Evolutionary conservation across 2,113 vertebrate species (phyloP).

Genomic region (Pterocles gutturalis): DNA sequence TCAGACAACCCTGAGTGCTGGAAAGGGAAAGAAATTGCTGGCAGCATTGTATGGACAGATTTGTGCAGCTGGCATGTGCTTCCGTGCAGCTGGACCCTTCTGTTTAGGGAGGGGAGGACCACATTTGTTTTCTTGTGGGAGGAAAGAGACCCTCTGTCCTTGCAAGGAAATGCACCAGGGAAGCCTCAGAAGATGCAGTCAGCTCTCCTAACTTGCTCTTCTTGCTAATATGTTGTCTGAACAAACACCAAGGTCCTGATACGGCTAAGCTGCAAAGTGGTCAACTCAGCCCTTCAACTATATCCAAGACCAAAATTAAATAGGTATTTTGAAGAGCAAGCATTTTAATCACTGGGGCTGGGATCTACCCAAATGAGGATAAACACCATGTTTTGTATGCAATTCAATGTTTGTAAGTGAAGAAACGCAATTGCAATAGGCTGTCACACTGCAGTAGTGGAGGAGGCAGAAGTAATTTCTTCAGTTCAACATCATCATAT

Average conservation of each 20-base stretch:
- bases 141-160: not conserved
- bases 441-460: not conserved
- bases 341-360: not conserved
- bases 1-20: not conserved
- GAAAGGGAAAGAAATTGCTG: conserved; percentile 23
- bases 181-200: not conserved
- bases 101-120: not conserved
- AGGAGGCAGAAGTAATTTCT: not conserved
- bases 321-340: not conserved
- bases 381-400: not conserved
- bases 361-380: not conserved
- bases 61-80: conserved; percentile 49
- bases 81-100: conserved; percentile 9
- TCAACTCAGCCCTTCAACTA: not conserved
- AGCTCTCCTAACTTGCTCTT: not conserved
- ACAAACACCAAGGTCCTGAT: not conserved
- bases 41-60: conserved; percentile 29
- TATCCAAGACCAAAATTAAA: not conserved
- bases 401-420: not conserved
- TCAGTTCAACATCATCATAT: not conserved
- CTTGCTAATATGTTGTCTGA: not conserved
- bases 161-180: not conserved
- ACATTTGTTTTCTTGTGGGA: conserved; percentile 2
- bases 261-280: not conserved
- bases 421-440: not conserved